A percentile compares a stretch with the other conserved stretches of the same genome.
These are phyloP conservation scores for Aldrovandia affinis DNA, from an alignment of 2,797 vertebrate species.

Conservation along the genomic window DNA sequence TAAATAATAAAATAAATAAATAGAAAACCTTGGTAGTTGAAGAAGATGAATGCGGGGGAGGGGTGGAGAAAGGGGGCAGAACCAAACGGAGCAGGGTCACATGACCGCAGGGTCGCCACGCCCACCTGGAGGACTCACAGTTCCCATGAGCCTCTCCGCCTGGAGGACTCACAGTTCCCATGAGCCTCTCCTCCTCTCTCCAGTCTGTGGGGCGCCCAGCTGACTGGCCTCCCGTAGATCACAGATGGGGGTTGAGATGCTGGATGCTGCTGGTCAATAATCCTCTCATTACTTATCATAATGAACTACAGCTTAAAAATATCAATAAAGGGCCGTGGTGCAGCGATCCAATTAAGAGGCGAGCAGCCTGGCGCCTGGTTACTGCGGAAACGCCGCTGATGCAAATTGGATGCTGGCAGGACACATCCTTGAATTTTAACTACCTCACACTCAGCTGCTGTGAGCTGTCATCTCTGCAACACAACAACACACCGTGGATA, in stretches of 20 bases:
- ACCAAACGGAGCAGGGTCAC: not conserved
- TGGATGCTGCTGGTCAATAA: constrained; percentile 77
- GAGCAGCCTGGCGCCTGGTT: constrained; percentile 77
- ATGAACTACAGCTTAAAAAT: constrained; percentile 80
- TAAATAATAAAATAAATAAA: too few relatives aligned
- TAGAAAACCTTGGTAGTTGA: too few relatives aligned
- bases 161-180: constrained; percentile 10
- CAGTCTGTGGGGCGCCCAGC: constrained; percentile 46
- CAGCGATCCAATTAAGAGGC: constrained; percentile 80
- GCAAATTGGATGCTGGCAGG: constrained; percentile 73
- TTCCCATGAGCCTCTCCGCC: not conserved
- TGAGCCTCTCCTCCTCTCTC: constrained; percentile 35
- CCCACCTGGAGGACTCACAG: not conserved
- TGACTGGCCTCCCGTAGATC: constrained; percentile 57
- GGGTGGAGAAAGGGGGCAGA: not conserved
- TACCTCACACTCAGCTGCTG: constrained; percentile 56
- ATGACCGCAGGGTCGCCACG: not conserved
- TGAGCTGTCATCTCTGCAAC: constrained; percentile 58
- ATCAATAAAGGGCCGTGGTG: constrained; percentile 79
- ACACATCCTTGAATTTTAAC: constrained; percentile 78
- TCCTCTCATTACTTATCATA: constrained; percentile 82
- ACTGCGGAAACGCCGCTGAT: constrained; percentile 78
- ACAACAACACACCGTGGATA: too few relatives aligned
- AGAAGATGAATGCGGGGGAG: too few relatives aligned
- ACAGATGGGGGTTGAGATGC: constrained; percentile 72